Evolutionary conservation across 1,140 invertebrate genomes (phyloP), one percentile per base, ranked within the genome.

Genomic region (Papilio polyxenes): DNA sequence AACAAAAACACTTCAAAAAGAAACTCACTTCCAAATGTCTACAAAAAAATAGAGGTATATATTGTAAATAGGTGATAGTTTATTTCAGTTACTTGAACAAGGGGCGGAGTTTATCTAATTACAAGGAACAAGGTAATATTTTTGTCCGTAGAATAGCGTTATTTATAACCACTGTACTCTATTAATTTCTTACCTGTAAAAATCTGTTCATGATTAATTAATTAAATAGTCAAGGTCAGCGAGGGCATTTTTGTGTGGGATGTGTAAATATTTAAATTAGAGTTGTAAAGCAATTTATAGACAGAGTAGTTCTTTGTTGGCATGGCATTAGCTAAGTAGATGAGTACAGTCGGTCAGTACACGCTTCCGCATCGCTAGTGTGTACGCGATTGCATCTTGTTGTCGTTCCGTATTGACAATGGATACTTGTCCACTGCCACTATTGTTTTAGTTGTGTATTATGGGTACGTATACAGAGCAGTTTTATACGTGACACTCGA

Each of bases 331-430:
- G 81, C 83, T 83, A 87, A 88, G 83, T 84, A 81, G 83, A 85
- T 75, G 86, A 86, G 85, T 83, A 82, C 85, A 87, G 84, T 90
- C 86, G 88, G 90, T 91, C 89, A 91, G 83, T 87, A 85, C 84
- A 85, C 80, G 85, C 82, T 90, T 89, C 88, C 89, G 89, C 85
- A 81, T 89, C 80, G 82, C 51, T 83, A 80, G 56, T 77, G 75
- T 76, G 75, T 49, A 53, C 49, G 78, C 78, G 78, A 62, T 79
- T 79, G 53, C 56, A 79, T 79, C 56, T 59, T 17, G 23, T n/a
- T 48, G 17, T 75, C 72, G 15, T 37, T 11, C 11, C 20, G 75
- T 20, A 15, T 6, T 56, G 31, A 31, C 65, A 72, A 72, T 72
- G 65, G 65, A 72, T 72, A 72, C 65, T 7, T 40, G 65, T 72